Evolutionary conservation across 1,140 invertebrate genomes (phyloP), one percentile per base, ranked within the genome.

Genomic region (Holotrichia oblita): DNA sequence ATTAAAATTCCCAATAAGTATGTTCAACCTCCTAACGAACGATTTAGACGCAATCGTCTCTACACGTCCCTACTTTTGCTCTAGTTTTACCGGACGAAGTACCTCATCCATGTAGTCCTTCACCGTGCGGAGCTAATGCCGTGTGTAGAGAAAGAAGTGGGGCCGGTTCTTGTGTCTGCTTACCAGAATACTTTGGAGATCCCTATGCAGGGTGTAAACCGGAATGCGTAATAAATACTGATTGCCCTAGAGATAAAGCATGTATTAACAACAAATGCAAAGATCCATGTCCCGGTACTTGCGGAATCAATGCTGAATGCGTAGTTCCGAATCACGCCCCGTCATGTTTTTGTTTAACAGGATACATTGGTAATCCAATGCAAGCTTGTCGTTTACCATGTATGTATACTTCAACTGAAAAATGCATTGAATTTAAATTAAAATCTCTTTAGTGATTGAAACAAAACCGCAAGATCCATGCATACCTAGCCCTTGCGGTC

Each of bases 231-330:
- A 87, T 91, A 6, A 94, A 93, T 82, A 89, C 90, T 0, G 93
- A 94, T 83, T 95, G 94, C 87, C 87, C 91, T 3, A 86, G 85
- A 64, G 89, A 91, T 82, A 90, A 90, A 86, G 90, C 92, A n/a
- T 94, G 93, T 80, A 89, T 92, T 34, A 90, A 90, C 80, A 90
- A 91, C 77, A 92, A 92, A 87, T 93, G 93, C 85, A 89, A 89
- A 82, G 90, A 94, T 86, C 92, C 93, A 64, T 94, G 93, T 83
- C 87, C 90, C 27, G 93, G 93, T 24, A 90, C 90, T 73, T 94
- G 94, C 86, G 94, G 94, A 34, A 85, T 92, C 40, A 93, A 93
- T 82, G 92, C 94, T n/a, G 90, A 92, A 82, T 96, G 95, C 86
- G 90, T 91, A 83, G 93, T 95, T 0, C 89, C 92, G 40, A 94